Evolutionary conservation across 2,797 vertebrate species (phyloP), one percentile per base, ranked within the genome.

Genomic region (Poecilia picta): DNA sequence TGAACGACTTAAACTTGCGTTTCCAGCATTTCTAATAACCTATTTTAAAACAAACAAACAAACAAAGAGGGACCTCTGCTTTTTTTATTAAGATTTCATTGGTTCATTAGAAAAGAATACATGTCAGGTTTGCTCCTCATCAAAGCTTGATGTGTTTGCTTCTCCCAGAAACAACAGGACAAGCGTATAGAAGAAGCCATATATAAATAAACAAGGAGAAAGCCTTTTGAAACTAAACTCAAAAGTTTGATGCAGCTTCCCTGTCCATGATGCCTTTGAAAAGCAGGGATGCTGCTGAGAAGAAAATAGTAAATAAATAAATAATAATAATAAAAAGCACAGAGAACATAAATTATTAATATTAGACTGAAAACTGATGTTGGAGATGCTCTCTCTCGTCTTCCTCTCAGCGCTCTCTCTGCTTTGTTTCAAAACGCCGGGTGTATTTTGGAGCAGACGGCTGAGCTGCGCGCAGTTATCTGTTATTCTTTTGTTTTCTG

Each of bases 281-380:
- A 95, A 90, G 90, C 82, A 82, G 93, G 91, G 93, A 93, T 89
- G 93, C 94, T 91, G 94, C 92, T 88, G 92, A 92, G 91, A 90
- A 94, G 94, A 95, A 94, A 94, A 93, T 84, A 89, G 94, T 93
- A 95, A 96, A 95, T 96, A 96, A 96, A 96, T 96, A 96, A 96
- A 96, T 96, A 94, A 95, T 95, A 94, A 93, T 95, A 93, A 95
- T 96, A 95, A 95, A 95, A 95, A 95, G 93, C 94, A 89, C 92
- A 94, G 93, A 93, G 92, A 90, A 94, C 86, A 96, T 96, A 95
- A 95, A 96, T 96, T 96, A 96, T 96, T 96, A 96, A 96, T 91
- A 96, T 95, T 93, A 96, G 94, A 90, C 94, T 94, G 95, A 94
- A 94, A 94, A 95, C 92, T 93, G 94, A 95, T 95, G 95, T 94